Evolutionary conservation across 2,888 invertebrate genomes (phyloP), one percentile per base, ranked within the genome.

Genomic region (Mellilla xanthometata): DNA sequence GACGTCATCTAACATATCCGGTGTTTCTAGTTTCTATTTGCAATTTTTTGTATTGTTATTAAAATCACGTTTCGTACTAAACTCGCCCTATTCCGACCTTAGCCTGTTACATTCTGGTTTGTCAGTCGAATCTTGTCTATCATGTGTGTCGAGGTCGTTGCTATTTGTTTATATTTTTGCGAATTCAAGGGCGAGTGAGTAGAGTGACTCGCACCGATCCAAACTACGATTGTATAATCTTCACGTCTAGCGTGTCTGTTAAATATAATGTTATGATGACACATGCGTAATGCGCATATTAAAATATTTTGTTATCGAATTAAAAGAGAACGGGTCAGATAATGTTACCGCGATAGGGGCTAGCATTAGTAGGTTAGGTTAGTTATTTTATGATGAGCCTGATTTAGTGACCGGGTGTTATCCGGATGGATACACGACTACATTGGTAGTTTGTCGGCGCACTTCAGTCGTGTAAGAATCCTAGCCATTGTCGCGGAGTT

Each of bases 1-100:
- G 87, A 87, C 87, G 87, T 87, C 87, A 87, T 52, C 77, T 80
- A 81, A 76, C 74, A 74, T 74, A n/a, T n/a, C n/a, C n/a, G n/a
- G 78, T 75, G 74, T 66, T 74, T 85, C 88, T 85, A 86, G 81
- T 86, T 19, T 78, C 79, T 78, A 81, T 72, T 71, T 65, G 67
- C 69, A 68, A 64, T 33, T 22, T 22, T 23, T 43, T 46, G 8
- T 7, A 24, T 24, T 65, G 64, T 60, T 72, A 77, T 81, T 80
- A 72, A 71, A 82, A 81, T 74, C 69, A 68, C 69, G 69, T 72
- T 81, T 83, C n/a, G n/a, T 73, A 78, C 74, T 80, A 79, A 76
- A 70, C 69, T 69, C 69, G 80, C 85, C 88, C 86, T 87, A 88
- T 84, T 81, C 76, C 83, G 77, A 84, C 81, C 28, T 77, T 65